phyloP scores from a whole-genome alignment of 2,113 vertebrate genomes.

The Microtus oregoni region DNA sequence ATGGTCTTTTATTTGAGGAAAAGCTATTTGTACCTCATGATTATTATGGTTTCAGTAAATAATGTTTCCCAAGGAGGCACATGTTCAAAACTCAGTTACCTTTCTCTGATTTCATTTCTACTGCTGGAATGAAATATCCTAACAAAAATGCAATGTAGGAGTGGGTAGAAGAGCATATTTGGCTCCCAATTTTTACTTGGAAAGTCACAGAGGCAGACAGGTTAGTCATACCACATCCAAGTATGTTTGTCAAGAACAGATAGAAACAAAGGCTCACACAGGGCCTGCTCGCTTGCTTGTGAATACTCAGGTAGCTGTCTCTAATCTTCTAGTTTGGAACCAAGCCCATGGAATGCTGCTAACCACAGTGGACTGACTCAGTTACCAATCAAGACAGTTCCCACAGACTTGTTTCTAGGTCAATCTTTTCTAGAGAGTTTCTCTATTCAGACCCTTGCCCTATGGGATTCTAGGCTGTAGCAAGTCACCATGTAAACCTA shows the following conservation, averaged over 20 bases:
- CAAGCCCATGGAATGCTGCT: not conserved
- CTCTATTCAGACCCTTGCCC: not conserved
- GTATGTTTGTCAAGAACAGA: not conserved
- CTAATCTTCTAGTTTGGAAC: not conserved
- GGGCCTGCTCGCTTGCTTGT: no score
- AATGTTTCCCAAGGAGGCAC: not conserved
- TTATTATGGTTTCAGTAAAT: no score
- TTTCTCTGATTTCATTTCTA: not conserved
- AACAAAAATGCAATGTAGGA: not conserved
- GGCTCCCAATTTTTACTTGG: not conserved
- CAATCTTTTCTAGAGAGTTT: not conserved
- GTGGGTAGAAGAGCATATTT: not conserved
- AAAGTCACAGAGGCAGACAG: not conserved
- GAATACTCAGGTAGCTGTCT: not conserved
- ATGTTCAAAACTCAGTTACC: not conserved
- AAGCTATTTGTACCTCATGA: no score
- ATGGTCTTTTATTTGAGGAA: not conserved
- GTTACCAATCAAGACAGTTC: not conserved
- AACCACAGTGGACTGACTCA: not conserved
- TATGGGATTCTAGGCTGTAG: not conserved
- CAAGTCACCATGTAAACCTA: not conserved
- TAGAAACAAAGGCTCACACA: not conserved
- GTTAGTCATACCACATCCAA: not conserved
- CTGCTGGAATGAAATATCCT: not conserved
- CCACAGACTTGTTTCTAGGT: not conserved